Percentiles rank a stretch among this genome's conserved stretches.
These are phyloP conservation scores for Heliornis fulica DNA, from an alignment of 2,113 vertebrate genomes.

Conservation along the genomic window DNA sequence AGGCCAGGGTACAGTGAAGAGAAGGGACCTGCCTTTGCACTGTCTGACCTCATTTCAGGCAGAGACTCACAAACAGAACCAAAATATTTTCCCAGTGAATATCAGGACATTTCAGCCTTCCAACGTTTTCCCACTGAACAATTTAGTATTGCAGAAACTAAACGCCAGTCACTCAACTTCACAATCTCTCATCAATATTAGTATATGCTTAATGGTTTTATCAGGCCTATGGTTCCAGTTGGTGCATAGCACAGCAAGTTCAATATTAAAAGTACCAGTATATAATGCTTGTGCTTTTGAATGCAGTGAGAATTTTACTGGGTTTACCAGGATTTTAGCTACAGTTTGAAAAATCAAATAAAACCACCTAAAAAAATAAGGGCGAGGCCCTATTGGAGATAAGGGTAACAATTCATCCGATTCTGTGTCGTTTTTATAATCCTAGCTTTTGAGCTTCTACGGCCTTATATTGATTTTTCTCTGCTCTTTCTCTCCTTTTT, in stretches of 20 bases:
- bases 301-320: background rate
- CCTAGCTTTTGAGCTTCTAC: conserved; percentile 16
- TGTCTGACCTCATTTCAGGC: background rate
- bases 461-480: conserved; percentile 33
- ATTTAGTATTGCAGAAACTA: background rate
- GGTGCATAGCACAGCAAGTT: background rate
- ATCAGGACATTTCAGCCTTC: background rate
- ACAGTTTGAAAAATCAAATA: background rate
- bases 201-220: background rate
- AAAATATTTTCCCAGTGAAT: background rate
- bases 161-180: background rate
- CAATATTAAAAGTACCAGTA: background rate
- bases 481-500: background rate
- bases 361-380: background rate
- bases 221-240: background rate
- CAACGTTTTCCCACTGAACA: background rate
- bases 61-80: background rate
- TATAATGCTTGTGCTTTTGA: background rate
- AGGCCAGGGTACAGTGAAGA: accelerated
- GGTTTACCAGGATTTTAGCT: background rate
- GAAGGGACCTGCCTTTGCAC: background rate
- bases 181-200: background rate
- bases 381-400: background rate
- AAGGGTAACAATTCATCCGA: background rate
- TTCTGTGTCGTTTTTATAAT: conserved; percentile 24